Base-by-base conservation (phyloP, 2,888 invertebrate genomes). In the Pinctada fucata region DNA sequence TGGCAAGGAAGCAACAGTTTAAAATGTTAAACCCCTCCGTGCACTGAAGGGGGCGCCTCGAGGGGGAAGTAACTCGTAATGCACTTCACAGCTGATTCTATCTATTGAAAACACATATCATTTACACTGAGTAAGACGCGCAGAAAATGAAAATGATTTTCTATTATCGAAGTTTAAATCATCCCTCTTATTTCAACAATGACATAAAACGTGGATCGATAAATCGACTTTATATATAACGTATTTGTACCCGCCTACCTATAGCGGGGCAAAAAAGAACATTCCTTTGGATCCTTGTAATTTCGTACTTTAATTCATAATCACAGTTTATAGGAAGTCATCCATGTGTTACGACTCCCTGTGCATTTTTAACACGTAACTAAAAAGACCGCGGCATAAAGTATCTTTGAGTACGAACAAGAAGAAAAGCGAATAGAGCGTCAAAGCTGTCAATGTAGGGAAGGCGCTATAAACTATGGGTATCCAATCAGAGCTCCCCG, bases 321-420 rank as follows among this genome's bases (percentile, higher is more conserved):
- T 58, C 58, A 58, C 58, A 58, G 58, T 58, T 58, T 13, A 58
- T 58, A 58, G 58, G 58, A 58, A 58, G 58, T 58, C 58, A 58
- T 6, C 58, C 58, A 58, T 58, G 58, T 58, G 58, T 58, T 58
- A 58, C 58, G 58, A 58, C 58, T 10, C 58, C 58, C 58, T 58
- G 58, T 58, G 58, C 58, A 58, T 58, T 58, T 58, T 10, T 58
- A 13, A 58, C 58, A 58, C 58, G 13, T 58, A 58, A 58, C 13
- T 58, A 13, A 58, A 58, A 58, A 58, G 58, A 58, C 58, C 58
- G 58, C 58, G 13, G 13, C 58, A 58, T 13, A 58, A 58, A 58
- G 58, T 58, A 58, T 58, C 58, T 58, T 58, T 58, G 6, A 6
- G 58, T 6, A 1, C 6, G 8, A 58, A 10, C 58, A 31, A 6